Evolutionary conservation across 2,888 invertebrate genomes (phyloP).

Genomic region (Kryphioiulus occultus): DNA sequence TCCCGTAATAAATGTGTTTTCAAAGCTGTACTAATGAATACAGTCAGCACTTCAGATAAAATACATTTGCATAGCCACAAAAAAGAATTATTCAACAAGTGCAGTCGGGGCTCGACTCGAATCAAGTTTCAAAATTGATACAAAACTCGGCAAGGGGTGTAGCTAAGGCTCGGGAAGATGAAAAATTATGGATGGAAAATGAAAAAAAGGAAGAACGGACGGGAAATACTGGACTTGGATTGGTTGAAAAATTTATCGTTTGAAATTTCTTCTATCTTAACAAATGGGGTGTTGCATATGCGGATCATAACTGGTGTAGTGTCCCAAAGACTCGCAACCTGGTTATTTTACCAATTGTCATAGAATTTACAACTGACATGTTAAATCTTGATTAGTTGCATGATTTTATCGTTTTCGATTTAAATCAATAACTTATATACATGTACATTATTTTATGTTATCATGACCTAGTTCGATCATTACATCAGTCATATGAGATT

Average conservation of each 20-base stretch:
- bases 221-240: neutral
- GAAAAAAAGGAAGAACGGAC: neutral
- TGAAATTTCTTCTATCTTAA: neutral
- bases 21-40: conserved; percentile 47
- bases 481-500: too few relatives aligned
- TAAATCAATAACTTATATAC: too few relatives aligned
- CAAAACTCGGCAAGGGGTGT: conserved; percentile 11
- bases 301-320: neutral
- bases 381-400: too few relatives aligned
- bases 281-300: neutral
- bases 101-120: conserved; percentile 37
- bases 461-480: too few relatives aligned
- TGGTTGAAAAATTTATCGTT: neutral
- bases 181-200: neutral
- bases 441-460: too few relatives aligned
- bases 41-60: conserved; percentile 50
- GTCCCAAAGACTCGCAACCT: neutral
- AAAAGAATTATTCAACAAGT: conserved; percentile 48
- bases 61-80: conserved; percentile 51
- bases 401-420: too few relatives aligned
- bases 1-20: conserved; percentile 33
- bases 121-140: neutral
- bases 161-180: neutral
- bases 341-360: neutral
- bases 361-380: too few relatives aligned